These are phyloP conservation scores for Bergia puertoricense DNA, from an alignment of 92 coral and sea anemone genomes.

Conservation along the genomic window DNA sequence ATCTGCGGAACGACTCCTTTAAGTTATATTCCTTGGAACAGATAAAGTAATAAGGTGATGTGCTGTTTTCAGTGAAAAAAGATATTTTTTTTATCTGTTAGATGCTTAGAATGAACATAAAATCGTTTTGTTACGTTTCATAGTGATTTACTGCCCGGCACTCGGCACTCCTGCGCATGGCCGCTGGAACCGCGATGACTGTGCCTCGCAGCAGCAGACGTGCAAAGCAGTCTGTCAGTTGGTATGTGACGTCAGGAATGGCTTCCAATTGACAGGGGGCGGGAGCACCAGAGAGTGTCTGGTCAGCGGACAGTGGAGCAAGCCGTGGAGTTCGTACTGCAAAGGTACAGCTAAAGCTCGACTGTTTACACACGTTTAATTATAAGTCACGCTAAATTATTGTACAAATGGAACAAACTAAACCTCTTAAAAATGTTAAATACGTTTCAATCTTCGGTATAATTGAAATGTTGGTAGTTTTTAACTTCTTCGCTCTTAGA, in stretches of 20 bases:
- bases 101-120: background rate
- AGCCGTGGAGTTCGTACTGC: slow-evolving; percentile 84
- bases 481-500: no score
- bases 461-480: no score
- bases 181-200: slow-evolving; percentile 82
- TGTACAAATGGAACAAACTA: no score
- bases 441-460: no score
- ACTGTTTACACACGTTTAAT: background rate
- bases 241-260: slow-evolving; percentile 67
- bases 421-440: no score
- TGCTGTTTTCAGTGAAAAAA: no score
- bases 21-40: no score
- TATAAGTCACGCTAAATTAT: no score
- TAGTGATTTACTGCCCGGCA: slow-evolving; percentile 82
- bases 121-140: background rate
- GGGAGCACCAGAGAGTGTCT: slow-evolving; percentile 68
- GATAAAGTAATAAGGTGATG: background rate
- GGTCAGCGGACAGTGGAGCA: slow-evolving; percentile 84
- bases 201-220: slow-evolving; percentile 63
- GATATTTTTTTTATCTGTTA: no score
- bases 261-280: slow-evolving; percentile 69
- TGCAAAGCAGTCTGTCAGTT: slow-evolving; percentile 84
- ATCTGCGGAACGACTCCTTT: no score
- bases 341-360: slow-evolving; percentile 64
- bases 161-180: slow-evolving; percentile 75